Evolutionary conservation across 1,140 invertebrate genomes (phyloP), one percentile per base, ranked within the genome.

Genomic region (Drosophila sp.): DNA sequence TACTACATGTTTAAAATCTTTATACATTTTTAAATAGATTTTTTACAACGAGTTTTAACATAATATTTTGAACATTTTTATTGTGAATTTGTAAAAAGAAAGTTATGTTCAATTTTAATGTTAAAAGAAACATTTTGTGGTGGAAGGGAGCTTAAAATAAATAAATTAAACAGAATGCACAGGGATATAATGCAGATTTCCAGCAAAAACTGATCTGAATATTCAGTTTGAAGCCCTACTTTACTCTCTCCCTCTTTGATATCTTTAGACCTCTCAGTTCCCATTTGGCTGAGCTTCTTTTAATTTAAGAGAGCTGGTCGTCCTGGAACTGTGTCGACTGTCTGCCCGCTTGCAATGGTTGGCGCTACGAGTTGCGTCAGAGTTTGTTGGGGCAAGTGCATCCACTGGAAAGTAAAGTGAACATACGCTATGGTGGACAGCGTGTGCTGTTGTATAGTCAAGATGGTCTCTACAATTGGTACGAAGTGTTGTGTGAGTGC

Each of bases 401-500:
- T 13, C 7, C 38, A 9, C 0, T 9, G 14, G 63, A 67, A 38
- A 43, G n/a, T 34, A 67, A 3, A 56, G 18, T 73, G 16, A 69
- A 41, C 40, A 40, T 73, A 18, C 21, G 57, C 34, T 61, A 56
- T 62, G 41, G 18, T 18, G 57, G 56, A 32, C 48, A 40, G 16
- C 64, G 56, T 27, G 25, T 73, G 41, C 25, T 41, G 0, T 14
- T 69, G 9, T 73, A 73, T 13, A 41, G 34, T 4, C 71, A 73
- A 32, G 54, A 62, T 14, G 65, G 41, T 0, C 65, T 73, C 50
- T 73, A 62, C 41, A 9, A 50, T 7, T 73, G 71, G 71, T 73
- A 73, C n/a, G 27, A 73, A 27, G 3, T 73, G 65, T n/a, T 73
- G 40, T 69, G 71, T 73, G 65, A 73, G 71, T 67, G 25, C n/a